A percentile compares a stretch with the other conserved stretches of the same genome.
Conservation (phyloP, 2,797 vertebrate genomes). For the Miichthys miiuy region DNA sequence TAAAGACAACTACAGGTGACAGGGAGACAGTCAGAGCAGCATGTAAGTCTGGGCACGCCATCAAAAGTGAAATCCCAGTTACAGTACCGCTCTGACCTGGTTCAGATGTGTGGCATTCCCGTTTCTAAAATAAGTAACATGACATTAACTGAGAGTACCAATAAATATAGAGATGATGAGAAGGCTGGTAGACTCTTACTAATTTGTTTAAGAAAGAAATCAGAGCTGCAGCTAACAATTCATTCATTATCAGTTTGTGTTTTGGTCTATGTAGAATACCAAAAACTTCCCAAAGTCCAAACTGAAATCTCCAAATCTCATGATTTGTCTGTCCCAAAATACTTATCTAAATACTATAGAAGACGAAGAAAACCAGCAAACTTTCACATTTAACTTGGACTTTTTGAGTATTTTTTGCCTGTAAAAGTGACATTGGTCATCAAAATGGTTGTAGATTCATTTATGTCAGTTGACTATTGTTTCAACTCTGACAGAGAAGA, state of each 20-base stretch:
- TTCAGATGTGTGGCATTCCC: slow-evolving; percentile 17
- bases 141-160: slow-evolving; percentile 12
- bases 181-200: not conserved
- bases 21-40: slow-evolving; percentile 40
- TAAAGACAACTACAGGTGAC: slow-evolving; percentile 59
- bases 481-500: not conserved
- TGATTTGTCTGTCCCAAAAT: not conserved
- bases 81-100: slow-evolving; percentile 16
- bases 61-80: slow-evolving; percentile 36
- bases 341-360: not conserved
- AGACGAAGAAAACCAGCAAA: not conserved
- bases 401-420: not conserved
- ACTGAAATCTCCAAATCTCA: not conserved
- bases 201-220: not conserved
- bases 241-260: not conserved
- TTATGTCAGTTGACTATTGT: not conserved
- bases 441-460: not conserved
- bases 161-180: not conserved
- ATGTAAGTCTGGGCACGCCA: slow-evolving; percentile 1
- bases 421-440: not conserved
- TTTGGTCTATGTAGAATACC: not conserved
- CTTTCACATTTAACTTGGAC: not conserved
- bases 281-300: not conserved
- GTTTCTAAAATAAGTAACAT: slow-evolving; percentile 28
- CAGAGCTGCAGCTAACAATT: too few relatives aligned